Conservation (phyloP, 2,113 vertebrate species). For the Marmota flaviventris region DNA sequence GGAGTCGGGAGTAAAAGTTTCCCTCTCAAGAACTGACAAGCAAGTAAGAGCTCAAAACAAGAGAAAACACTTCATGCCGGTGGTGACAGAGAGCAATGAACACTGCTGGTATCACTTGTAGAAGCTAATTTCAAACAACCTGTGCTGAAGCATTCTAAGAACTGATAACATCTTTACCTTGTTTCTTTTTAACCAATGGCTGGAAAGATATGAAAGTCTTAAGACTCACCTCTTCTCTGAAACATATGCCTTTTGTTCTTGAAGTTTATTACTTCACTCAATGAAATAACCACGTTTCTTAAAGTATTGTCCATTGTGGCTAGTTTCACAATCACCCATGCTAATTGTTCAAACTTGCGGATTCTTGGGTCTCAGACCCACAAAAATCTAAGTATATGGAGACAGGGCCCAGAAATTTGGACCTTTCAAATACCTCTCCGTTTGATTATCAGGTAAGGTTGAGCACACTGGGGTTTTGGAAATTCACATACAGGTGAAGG, state of each 20-base stretch:
- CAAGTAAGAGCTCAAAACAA: background rate
- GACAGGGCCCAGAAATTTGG: background rate
- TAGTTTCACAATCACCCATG: background rate
- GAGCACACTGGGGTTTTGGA: background rate
- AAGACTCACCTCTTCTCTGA: background rate
- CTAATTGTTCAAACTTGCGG: background rate
- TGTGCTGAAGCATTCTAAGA: background rate
- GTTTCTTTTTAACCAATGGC: background rate
- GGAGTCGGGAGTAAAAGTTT: background rate
- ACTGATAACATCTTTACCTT: background rate
- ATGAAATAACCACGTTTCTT: background rate
- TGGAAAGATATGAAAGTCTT: constrained; percentile 24
- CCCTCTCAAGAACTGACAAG: background rate
- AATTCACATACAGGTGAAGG: background rate
- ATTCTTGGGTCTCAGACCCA: background rate
- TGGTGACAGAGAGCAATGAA: accelerated
- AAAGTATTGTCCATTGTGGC: background rate
- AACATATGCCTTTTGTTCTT: background rate
- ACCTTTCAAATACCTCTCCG: background rate
- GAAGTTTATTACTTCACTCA: background rate
- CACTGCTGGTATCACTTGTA: background rate
- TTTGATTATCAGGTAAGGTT: background rate
- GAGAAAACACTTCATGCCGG: background rate
- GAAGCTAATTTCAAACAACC: background rate
- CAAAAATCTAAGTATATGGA: background rate